These are phyloP conservation scores for Donacobius atricapilla DNA, from an alignment of 2,113 vertebrate species.

Conservation along the genomic window DNA sequence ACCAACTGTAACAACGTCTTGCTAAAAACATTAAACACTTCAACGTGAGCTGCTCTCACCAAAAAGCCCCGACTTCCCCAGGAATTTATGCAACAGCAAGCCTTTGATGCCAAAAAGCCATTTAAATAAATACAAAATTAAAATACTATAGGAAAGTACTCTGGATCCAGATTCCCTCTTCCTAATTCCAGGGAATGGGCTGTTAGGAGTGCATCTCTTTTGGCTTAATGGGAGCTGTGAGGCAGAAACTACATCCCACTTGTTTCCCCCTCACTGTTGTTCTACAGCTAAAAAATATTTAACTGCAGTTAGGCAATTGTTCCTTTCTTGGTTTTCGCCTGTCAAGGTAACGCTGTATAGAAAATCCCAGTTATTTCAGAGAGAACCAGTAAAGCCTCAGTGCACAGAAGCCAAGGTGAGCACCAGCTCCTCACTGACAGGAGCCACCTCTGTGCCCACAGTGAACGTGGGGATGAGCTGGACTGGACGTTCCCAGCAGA, in stretches of 20 bases:
- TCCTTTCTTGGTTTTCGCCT: neutral
- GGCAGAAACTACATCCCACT: neutral
- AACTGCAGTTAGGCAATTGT: neutral
- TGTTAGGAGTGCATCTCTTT: neutral
- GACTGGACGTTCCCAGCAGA: neutral
- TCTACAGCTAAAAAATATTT: neutral
- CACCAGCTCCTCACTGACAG: neutral
- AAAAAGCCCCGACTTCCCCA: neutral
- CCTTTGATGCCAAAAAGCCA: neutral
- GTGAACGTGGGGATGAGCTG: neutral
- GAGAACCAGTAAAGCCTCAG: neutral
- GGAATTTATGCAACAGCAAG: neutral
- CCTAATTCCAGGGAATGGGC: accelerated
- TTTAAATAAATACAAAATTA: neutral
- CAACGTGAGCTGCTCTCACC: neutral
- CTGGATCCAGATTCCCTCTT: neutral
- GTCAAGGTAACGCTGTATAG: neutral
- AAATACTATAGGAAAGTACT: neutral
- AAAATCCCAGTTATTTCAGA: neutral
- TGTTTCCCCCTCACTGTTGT: neutral
- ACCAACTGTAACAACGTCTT: neutral
- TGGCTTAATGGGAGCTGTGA: neutral
- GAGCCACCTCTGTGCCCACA: neutral
- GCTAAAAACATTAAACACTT: neutral
- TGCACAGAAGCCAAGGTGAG: neutral